Percentiles rank a stretch among this genome's conserved stretches.
Evolutionary conservation across 2,888 invertebrate genomes (phyloP).

Genomic region (Osmoderma eremita): DNA sequence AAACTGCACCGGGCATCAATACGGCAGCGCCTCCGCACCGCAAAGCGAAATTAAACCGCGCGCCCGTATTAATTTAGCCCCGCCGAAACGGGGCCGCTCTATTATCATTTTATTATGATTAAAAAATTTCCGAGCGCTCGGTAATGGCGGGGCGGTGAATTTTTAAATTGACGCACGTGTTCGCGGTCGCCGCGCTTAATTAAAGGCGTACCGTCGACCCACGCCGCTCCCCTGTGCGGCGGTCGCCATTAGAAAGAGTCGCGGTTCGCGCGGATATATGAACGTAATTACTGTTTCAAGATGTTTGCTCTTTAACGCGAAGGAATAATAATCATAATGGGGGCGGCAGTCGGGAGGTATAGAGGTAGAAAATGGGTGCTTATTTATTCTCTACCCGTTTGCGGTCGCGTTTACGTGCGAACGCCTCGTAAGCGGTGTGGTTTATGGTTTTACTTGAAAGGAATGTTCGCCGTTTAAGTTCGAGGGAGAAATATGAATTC

Average conservation of each 20-base stretch:
- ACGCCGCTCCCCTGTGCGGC: too few species aligned
- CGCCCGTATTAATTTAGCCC: constrained; percentile 20
- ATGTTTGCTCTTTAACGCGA: constrained; percentile 6
- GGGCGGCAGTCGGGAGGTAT: too few species aligned
- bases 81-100: constrained; percentile 10
- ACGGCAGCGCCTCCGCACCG: too few species aligned
- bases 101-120: constrained; percentile 39
- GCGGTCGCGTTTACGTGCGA: too few species aligned
- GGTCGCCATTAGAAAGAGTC: constrained; percentile 8
- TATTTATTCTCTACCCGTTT: too few species aligned
- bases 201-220: constrained; percentile 16
- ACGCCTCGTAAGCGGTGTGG: too few species aligned
- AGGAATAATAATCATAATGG: neutral
- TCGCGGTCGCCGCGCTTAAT: constrained; percentile 28
- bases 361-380: too few species aligned
- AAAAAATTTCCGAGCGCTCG: constrained; percentile 28
- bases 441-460: too few species aligned
- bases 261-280: constrained; percentile 18
- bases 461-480: too few species aligned
- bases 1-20: too few species aligned
- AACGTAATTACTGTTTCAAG: constrained; percentile 24
- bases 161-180: constrained; percentile 37
- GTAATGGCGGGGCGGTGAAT: constrained; percentile 14
- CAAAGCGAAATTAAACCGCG: neutral
- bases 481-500: too few species aligned